Conservation (phyloP, 2,888 invertebrate species). For the Willowsia nigromaculata region DNA sequence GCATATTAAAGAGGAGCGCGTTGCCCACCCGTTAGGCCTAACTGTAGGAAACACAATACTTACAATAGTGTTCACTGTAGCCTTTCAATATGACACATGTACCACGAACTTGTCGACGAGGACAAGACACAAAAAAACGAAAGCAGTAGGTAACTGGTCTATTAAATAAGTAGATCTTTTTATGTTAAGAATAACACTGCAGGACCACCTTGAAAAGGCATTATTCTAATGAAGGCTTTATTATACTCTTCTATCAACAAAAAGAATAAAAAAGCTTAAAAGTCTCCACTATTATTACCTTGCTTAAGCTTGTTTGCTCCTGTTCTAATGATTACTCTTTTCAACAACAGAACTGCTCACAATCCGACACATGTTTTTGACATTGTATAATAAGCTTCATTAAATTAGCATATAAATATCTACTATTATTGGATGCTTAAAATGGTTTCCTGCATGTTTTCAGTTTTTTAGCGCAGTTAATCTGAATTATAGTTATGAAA, state of each 20-base stretch:
- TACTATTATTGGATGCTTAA: too few species aligned
- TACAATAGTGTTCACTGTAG: not conserved
- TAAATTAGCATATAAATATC: not conserved
- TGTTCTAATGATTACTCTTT: not conserved
- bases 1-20: not conserved
- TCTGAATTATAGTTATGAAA: too few species aligned
- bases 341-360: not conserved
- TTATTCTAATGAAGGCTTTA: slow-evolving; percentile 13
- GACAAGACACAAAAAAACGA: slow-evolving; percentile 21
- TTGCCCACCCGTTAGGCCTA: slow-evolving; percentile 2
- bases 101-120: not conserved
- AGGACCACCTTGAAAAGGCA: slow-evolving; percentile 56
- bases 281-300: not conserved
- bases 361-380: not conserved
- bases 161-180: not conserved
- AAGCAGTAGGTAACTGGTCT: slow-evolving; percentile 20
- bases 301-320: not conserved
- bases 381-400: not conserved
- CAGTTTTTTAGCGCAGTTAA: too few species aligned
- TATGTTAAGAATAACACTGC: not conserved
- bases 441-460: too few species aligned
- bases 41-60: not conserved
- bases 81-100: not conserved
- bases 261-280: not conserved
- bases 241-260: not conserved